Evolutionary conservation across 1,140 invertebrate species (phyloP).

Genomic region (Bombus superbus): DNA sequence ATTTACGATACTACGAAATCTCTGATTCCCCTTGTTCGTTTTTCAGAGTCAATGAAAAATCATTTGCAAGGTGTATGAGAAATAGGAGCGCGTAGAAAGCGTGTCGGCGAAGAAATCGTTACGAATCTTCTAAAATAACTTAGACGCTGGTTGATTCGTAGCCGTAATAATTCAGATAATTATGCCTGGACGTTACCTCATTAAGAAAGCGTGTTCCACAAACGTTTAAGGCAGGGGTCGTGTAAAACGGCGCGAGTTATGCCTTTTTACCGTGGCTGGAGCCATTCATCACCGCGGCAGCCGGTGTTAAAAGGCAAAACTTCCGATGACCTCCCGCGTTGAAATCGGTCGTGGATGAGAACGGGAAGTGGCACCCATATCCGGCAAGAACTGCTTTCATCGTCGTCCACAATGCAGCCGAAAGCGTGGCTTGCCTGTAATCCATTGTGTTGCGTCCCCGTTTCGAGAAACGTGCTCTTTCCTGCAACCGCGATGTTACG

Average conservation of each 20-base stretch:
- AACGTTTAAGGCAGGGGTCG: not conserved
- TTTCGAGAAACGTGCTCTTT: conserved; percentile 58
- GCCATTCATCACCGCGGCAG: conserved; percentile 24
- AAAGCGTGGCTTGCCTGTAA: conserved; percentile 57
- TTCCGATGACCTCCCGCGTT: conserved; percentile 52
- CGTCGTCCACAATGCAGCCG: conserved; percentile 57
- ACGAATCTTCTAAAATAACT: no score
- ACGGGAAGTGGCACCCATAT: conserved; percentile 66
- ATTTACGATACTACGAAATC: not conserved
- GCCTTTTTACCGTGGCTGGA: conserved; percentile 6
- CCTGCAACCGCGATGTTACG: conserved; percentile 33
- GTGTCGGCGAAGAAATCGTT: no score
- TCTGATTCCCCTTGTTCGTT: not conserved
- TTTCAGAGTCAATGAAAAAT: not conserved
- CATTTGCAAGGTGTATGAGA: not conserved
- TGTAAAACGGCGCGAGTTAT: conserved; percentile 24
- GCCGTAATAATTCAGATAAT: no score
- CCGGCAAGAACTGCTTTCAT: conserved; percentile 63
- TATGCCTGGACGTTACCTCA: not conserved
- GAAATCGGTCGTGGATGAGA: conserved; percentile 49
- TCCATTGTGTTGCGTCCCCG: conserved; percentile 61
- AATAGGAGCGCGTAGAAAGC: no score
- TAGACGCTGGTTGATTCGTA: no score
- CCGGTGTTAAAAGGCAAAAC: conserved; percentile 12
- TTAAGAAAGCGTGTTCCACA: conserved; percentile 14